Evolutionary conservation across 2,113 vertebrate genomes (phyloP).

Genomic region (Chaetodon trifascialis): DNA sequence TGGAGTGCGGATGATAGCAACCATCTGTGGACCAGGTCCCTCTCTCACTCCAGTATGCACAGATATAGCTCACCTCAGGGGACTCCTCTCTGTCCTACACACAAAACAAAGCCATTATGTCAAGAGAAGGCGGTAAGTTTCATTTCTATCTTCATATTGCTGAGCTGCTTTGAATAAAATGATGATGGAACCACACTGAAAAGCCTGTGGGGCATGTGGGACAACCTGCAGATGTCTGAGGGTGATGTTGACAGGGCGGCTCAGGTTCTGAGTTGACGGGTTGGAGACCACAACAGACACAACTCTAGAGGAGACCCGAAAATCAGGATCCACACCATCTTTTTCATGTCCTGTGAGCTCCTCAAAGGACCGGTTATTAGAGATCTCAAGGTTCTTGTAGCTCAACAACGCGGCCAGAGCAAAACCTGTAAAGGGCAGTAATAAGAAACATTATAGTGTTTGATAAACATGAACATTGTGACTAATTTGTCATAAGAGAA

Average conservation of each 20-base stretch:
- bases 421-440: slow-evolving; percentile 72
- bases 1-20: slow-evolving; percentile 70
- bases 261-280: slow-evolving; percentile 70
- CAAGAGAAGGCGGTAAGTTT: background rate
- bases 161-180: no score
- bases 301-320: slow-evolving; percentile 72
- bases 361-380: slow-evolving; percentile 71
- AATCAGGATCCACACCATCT: slow-evolving; percentile 15
- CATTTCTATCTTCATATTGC: background rate
- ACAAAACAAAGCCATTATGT: background rate
- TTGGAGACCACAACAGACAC: slow-evolving; percentile 85
- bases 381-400: slow-evolving; percentile 72
- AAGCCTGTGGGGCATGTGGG: background rate
- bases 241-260: slow-evolving; percentile 73
- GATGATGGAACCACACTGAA: no score
- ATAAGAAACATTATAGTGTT: background rate
- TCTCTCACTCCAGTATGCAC: slow-evolving; percentile 85
- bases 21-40: slow-evolving; percentile 85
- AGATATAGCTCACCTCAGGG: slow-evolving; percentile 46
- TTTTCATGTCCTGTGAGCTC: slow-evolving; percentile 32
- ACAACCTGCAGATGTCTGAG: slow-evolving; percentile 79
- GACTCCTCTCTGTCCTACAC: slow-evolving; percentile 54
- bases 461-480: background rate
- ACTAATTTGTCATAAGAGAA: background rate
- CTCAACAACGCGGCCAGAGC: slow-evolving; percentile 82